These are phyloP conservation scores for Altica lythri DNA, from an alignment of 2,888 invertebrate genomes.

Conservation along the genomic window DNA sequence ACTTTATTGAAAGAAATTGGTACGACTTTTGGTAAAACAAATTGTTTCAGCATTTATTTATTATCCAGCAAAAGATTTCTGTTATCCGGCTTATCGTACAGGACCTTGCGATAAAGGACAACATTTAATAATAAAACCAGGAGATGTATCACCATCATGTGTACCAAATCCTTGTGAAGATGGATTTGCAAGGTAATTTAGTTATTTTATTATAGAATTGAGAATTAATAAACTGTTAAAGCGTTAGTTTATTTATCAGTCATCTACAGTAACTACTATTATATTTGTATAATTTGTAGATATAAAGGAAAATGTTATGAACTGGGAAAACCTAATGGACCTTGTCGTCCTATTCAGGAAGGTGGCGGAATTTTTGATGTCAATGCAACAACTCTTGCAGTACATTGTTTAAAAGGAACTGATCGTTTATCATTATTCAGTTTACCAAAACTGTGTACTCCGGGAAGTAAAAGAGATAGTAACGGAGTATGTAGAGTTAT, in stretches of 20 bases:
- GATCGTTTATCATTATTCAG: conserved; percentile 45
- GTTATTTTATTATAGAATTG: no score
- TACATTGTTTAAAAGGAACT: conserved; percentile 61
- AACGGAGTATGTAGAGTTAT: conserved; percentile 41
- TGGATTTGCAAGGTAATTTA: conserved; percentile 56
- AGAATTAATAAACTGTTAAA: no score
- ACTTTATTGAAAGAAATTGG: no score
- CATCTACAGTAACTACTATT: conserved; percentile 21
- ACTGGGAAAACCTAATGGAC: conserved; percentile 50
- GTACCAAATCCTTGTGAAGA: conserved; percentile 67
- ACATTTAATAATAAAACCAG: conserved; percentile 62
- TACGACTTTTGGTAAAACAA: background rate
- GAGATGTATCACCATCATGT: conserved; percentile 65
- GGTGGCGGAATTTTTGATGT: conserved; percentile 62
- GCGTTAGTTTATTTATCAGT: no score
- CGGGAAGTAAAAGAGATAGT: conserved; percentile 47
- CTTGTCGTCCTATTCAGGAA: conserved; percentile 58
- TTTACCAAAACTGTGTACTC: conserved; percentile 42
- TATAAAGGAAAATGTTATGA: conserved; percentile 59
- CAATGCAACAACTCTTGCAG: conserved; percentile 63
- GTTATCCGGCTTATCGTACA: conserved; percentile 66
- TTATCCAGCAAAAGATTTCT: conserved; percentile 64
- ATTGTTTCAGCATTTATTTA: conserved; percentile 61
- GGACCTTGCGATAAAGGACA: conserved; percentile 67
- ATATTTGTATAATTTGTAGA: conserved; percentile 45